Conservation (phyloP, 2,113 vertebrate genomes). For the rat (Rattus norvegicus) region GRCr8 NC_086027.1:90018501-90019000, state of each 20-base stretch:
- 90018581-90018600: conserved; percentile 8
- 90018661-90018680: conserved; percentile 69
- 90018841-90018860: background rate
- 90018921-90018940: background rate
- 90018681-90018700: background rate
- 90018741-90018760: background rate
- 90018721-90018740: background rate
- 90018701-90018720: background rate
- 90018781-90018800: background rate
- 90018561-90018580: conserved; percentile 34
- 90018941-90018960: too few species aligned
- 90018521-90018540: background rate
- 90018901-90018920: background rate
- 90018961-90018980: too few species aligned
- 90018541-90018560: background rate
- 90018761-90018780: background rate
- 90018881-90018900: too few species aligned
- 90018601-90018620: background rate
- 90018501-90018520: background rate
- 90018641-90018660: conserved; percentile 53
- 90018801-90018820: background rate
- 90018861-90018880: background rate
- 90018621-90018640: background rate
- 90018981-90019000: background rate
- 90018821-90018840: background rate